phyloP scores from a whole-genome alignment of 2,797 vertebrate species.

The Poecilia wingei region DNA sequence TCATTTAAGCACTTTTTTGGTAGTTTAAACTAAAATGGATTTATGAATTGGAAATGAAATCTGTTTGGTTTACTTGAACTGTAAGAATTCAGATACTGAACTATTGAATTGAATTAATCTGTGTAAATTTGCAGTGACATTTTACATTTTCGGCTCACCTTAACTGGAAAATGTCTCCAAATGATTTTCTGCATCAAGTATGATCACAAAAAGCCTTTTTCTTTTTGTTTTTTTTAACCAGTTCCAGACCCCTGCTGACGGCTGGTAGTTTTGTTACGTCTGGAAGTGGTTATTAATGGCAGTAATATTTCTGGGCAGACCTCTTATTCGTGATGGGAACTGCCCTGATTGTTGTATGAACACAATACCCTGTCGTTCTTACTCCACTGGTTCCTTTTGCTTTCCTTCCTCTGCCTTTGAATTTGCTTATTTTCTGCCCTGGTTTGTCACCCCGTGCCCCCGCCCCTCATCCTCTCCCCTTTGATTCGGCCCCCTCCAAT shows the following conservation, averaged over 20 bases:
- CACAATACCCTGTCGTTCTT: conserved; percentile 82
- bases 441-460: conserved; percentile 58
- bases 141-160: neutral
- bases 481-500: conserved; percentile 64
- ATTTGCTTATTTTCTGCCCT: conserved; percentile 84
- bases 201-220: neutral
- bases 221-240: neutral
- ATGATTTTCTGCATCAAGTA: neutral
- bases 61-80: neutral
- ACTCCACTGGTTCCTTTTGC: conserved; percentile 80
- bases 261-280: conserved; percentile 17
- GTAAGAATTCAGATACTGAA: neutral
- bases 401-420: conserved; percentile 81
- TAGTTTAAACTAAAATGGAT: neutral
- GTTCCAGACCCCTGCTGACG: conserved; percentile 21
- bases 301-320: conserved; percentile 51
- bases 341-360: conserved; percentile 61
- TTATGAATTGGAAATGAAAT: neutral
- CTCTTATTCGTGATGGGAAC: conserved; percentile 48
- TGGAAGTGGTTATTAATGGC: conserved; percentile 46
- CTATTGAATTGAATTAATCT: neutral
- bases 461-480: conserved; percentile 23
- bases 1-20: neutral
- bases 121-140: neutral
- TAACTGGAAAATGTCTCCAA: neutral